A percentile compares a stretch with the other conserved stretches of the same genome.
phyloP scores from a whole-genome alignment of 2,888 invertebrate species.

The Frankliniella intonsa region DNA sequence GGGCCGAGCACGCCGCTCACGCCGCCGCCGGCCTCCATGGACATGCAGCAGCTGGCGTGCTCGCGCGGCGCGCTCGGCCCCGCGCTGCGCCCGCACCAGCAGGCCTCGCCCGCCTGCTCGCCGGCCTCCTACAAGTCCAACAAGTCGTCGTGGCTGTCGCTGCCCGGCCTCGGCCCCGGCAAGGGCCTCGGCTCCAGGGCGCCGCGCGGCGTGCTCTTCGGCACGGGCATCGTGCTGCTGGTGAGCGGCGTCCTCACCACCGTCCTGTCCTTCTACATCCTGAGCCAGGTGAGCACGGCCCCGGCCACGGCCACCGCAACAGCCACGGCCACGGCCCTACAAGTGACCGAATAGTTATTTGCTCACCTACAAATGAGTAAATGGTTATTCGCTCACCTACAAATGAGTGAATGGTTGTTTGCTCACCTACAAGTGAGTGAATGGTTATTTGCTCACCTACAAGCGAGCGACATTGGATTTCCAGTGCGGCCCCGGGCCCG shows the following conservation, averaged over 20 bases:
- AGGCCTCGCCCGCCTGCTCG: slow-evolving; percentile 20
- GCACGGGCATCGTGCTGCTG: background rate
- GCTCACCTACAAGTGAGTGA: no score
- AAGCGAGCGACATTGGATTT: no score
- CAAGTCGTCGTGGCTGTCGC: slow-evolving; percentile 18
- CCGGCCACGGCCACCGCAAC: background rate
- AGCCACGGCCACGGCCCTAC: no score
- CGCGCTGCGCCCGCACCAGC: background rate
- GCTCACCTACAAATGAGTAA: no score
- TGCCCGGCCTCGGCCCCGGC: background rate
- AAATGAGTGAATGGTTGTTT: no score
- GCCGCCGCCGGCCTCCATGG: slow-evolving; percentile 1
- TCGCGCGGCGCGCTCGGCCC: background rate
- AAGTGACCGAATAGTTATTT: no score
- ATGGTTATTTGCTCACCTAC: no score
- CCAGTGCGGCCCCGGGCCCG: no score
- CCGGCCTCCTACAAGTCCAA: slow-evolving; percentile 24
- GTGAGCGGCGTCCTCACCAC: slow-evolving; percentile 9
- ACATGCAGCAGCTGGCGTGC: slow-evolving; percentile 19
- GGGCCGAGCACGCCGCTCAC: slow-evolving; percentile 12
- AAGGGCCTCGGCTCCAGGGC: background rate
- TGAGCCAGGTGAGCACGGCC: background rate
- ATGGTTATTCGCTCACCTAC: no score
- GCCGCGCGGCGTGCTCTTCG: slow-evolving; percentile 3
- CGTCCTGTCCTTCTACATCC: slow-evolving; percentile 13